These are phyloP conservation scores for Panurus biarmicus DNA, from an alignment of 2,113 vertebrate genomes.

Conservation along the genomic window DNA sequence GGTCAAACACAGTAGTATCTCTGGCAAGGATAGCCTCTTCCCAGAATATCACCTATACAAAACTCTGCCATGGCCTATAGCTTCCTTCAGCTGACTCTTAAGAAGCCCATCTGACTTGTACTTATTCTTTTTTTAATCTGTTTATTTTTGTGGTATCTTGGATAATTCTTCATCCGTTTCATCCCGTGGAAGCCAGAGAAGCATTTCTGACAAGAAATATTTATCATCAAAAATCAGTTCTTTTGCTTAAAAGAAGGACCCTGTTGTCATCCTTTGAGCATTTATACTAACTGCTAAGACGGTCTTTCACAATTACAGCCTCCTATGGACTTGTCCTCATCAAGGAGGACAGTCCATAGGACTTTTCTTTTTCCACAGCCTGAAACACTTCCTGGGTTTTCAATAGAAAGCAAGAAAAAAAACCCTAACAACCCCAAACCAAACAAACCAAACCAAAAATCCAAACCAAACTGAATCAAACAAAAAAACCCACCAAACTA, in stretches of 20 bases:
- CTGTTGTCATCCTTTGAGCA: not conserved
- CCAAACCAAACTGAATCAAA: not conserved
- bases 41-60: fast-evolving
- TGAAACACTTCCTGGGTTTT: not conserved
- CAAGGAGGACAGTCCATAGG: no score
- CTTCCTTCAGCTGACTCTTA: not conserved
- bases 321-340: not conserved
- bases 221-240: not conserved
- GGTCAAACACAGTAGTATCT: not conserved
- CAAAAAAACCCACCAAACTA: not conserved
- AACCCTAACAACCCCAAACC: not conserved
- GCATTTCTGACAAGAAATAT: not conserved
- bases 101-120: not conserved
- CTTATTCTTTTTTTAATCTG: not conserved
- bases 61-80: not conserved
- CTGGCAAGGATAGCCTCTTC: not conserved
- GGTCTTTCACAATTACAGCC: not conserved
- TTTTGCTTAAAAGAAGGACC: not conserved
- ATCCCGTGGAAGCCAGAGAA: not conserved
- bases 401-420: not conserved
- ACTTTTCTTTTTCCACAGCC: not conserved
- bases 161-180: not conserved
- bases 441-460: not conserved
- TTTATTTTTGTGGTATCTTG: not conserved
- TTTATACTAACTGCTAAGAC: not conserved